phyloP scores from a whole-genome alignment of 1,140 invertebrate species.

The Hyposmocoma kahamanoa region DNA sequence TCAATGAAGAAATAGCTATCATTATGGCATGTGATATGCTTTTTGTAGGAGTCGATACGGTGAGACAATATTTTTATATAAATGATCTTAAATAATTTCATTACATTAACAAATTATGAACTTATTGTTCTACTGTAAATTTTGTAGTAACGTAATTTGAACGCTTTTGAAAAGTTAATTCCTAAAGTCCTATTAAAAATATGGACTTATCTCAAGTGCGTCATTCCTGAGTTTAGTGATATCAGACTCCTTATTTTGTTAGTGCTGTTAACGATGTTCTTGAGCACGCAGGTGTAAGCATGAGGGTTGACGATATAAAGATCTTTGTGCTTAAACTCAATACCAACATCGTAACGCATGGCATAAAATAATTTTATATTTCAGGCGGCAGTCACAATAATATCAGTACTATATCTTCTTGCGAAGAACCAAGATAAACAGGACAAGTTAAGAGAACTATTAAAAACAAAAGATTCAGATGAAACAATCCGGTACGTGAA shows the following conservation, averaged over 20 bases:
- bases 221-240: no score
- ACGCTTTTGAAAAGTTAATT: no score
- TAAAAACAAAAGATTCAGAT: constrained; percentile 66
- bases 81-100: neutral
- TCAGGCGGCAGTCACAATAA: constrained; percentile 49
- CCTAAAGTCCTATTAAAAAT: no score
- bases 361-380: no score
- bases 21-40: constrained; percentile 84
- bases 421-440: constrained; percentile 78
- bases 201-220: no score
- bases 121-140: no score
- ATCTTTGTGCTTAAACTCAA: no score
- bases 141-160: neutral
- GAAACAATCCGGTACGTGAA: constrained; percentile 75
- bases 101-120: neutral
- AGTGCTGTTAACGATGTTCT: neutral
- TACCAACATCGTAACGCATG: no score
- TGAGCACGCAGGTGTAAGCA: neutral
- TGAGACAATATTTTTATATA: constrained; percentile 36
- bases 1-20: constrained; percentile 72
- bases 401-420: constrained; percentile 75
- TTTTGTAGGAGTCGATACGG: constrained; percentile 85
- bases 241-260: no score
- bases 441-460: constrained; percentile 77
- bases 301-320: no score